phyloP scores from a whole-genome alignment of 2,113 vertebrate species.

The Galbula dea region DNA sequence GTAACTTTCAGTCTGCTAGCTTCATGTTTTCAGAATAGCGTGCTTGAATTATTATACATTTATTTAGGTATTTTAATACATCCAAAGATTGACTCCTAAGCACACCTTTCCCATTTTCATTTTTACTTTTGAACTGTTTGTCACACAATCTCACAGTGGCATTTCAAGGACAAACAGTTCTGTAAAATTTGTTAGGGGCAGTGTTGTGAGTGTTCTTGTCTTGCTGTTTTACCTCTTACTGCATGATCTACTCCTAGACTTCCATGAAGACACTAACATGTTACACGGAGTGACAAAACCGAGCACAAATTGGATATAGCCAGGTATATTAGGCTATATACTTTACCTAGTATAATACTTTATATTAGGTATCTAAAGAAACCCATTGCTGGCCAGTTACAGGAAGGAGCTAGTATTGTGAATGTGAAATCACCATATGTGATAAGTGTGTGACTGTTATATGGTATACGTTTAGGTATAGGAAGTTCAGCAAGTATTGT shows the following conservation, averaged over 20 bases:
- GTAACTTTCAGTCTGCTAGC: neutral
- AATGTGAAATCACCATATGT: neutral
- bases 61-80: neutral
- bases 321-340: neutral
- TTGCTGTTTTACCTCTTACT: neutral
- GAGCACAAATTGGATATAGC: neutral
- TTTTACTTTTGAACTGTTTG: neutral
- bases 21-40: neutral
- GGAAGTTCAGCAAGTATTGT: slow-evolving; percentile 20
- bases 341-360: neutral
- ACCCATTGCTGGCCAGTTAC: neutral
- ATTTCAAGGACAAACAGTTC: neutral
- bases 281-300: neutral
- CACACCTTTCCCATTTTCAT: neutral
- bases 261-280: neutral
- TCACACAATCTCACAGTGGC: neutral
- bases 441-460: neutral
- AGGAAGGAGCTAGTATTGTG: neutral
- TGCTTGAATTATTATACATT: neutral
- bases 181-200: neutral
- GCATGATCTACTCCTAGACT: neutral
- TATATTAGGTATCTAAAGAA: neutral
- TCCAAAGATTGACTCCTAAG: neutral
- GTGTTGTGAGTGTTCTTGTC: neutral
- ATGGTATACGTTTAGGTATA: slow-evolving; percentile 1